phyloP scores from a whole-genome alignment of 1,140 invertebrate species.

The Drosophila ananassae region DNA sequence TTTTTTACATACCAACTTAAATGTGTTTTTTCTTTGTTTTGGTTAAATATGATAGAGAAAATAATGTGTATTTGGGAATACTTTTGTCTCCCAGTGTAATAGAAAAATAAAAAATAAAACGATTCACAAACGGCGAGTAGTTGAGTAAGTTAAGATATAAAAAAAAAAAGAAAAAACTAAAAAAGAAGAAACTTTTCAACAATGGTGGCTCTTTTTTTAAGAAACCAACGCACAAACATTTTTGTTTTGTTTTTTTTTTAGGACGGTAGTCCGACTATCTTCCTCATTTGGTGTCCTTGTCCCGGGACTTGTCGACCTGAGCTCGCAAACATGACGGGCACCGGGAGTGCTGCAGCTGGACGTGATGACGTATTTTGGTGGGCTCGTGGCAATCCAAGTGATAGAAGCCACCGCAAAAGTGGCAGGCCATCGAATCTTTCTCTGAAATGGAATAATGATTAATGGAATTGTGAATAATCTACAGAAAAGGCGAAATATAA shows the following conservation, averaged over 20 bases:
- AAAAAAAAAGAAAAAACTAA: not conserved
- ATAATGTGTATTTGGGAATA: too few species aligned
- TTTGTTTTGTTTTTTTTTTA: not conserved
- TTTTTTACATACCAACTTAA: constrained; percentile 12
- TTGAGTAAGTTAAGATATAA: not conserved
- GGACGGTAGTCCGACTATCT: not conserved
- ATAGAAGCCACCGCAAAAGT: constrained; percentile 31
- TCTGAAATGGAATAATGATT: not conserved
- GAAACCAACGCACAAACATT: not conserved
- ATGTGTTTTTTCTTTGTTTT: not conserved
- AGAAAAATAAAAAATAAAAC: not conserved
- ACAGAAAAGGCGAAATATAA: not conserved
- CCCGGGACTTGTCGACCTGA: not conserved
- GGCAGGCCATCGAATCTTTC: constrained; percentile 16
- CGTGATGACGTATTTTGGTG: constrained; percentile 19
- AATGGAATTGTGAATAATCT: not conserved
- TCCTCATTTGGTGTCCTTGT: constrained; percentile 2
- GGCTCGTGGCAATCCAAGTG: constrained; percentile 51
- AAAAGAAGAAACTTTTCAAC: not conserved
- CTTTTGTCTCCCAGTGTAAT: not conserved
- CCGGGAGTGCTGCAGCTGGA: constrained; percentile 25
- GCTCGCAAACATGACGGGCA: constrained; percentile 43
- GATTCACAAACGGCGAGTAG: not conserved
- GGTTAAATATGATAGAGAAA: not conserved
- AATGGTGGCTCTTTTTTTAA: not conserved